Conservation (phyloP, 2,888 invertebrate species). For the Tenthredo mesomela region DNA sequence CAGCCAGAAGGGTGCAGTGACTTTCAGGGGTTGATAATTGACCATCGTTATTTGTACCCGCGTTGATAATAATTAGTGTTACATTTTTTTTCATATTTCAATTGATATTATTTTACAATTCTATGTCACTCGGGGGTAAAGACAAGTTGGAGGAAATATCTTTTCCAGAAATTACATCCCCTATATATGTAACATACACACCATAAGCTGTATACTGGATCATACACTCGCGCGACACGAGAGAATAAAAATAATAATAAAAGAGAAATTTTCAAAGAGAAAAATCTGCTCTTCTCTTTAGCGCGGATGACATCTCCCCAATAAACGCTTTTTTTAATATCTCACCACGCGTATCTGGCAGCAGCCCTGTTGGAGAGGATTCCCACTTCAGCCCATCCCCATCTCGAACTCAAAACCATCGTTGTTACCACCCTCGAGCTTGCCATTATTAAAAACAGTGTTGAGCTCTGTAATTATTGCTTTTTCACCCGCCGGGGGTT, state of each 20-base stretch:
- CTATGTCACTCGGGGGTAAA: neutral
- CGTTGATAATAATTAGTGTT: no score
- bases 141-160: neutral
- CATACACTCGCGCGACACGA: neutral
- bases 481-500: conserved; percentile 47
- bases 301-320: conserved; percentile 33
- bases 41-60: neutral
- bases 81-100: no score
- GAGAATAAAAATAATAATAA: neutral
- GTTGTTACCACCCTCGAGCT: conserved; percentile 52
- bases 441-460: conserved; percentile 55
- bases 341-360: conserved; percentile 42
- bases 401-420: conserved; percentile 47
- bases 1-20: neutral
- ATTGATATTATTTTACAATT: no score
- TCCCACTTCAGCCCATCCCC: conserved; percentile 33
- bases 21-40: neutral
- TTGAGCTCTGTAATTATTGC: conserved; percentile 53
- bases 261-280: conserved; percentile 18
- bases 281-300: conserved; percentile 23
- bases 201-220: neutral
- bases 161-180: no score
- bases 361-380: conserved; percentile 18
- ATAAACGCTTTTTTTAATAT: conserved; percentile 52
- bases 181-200: no score